Conservation (phyloP, 1,140 invertebrate genomes). For the Zaprionus lachaisei region DNA sequence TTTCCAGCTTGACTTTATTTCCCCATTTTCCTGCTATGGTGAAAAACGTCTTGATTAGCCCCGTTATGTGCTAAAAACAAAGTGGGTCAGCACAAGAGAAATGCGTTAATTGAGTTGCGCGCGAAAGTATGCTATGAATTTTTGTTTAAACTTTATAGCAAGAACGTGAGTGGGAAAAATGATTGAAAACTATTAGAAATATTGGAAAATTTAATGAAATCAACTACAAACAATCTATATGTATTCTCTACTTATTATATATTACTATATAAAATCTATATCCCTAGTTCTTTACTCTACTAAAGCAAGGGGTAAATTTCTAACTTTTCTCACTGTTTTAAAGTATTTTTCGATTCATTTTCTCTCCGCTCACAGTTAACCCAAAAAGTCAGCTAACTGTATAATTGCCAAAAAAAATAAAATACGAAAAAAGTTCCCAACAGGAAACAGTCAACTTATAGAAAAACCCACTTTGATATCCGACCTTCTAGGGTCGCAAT, state of each 20-base stretch:
- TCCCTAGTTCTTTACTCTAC: not conserved
- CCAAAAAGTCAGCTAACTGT: constrained; percentile 19
- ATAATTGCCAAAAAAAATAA: constrained; percentile 27
- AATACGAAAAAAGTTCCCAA: not conserved
- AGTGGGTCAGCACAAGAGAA: constrained; percentile 26
- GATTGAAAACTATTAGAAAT: not conserved
- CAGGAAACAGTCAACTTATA: constrained; percentile 12
- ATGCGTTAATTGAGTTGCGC: not conserved
- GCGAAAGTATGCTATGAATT: not conserved
- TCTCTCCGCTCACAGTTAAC: not conserved
- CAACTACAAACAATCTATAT: not conserved
- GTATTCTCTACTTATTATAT: not conserved
- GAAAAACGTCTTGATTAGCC: constrained; percentile 32
- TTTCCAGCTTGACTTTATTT: constrained; percentile 10
- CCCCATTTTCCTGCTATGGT: not conserved
- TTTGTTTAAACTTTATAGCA: not conserved
- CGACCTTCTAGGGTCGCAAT: constrained; percentile 35
- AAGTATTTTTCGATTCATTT: not conserved
- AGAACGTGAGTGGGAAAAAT: not conserved
- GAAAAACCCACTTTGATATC: constrained; percentile 17
- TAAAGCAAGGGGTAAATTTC: not conserved
- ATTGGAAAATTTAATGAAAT: not conserved
- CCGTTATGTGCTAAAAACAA: constrained; percentile 18
- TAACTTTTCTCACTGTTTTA: not conserved
- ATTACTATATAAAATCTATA: not conserved